These are phyloP conservation scores for Corythornis vintsioides DNA, from an alignment of 2,113 vertebrate species.

Conservation along the genomic window DNA sequence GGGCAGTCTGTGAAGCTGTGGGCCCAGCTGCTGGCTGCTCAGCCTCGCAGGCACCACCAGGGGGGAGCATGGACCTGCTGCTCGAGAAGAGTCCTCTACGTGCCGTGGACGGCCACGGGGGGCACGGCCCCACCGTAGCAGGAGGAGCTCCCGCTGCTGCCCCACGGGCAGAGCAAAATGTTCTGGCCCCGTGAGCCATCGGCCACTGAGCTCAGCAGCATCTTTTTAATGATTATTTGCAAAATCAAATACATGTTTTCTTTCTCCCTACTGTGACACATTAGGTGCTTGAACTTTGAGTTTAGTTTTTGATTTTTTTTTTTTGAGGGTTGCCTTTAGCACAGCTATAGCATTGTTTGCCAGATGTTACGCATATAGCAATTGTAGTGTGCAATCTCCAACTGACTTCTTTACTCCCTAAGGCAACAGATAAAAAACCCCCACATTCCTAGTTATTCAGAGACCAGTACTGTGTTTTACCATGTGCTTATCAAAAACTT, in stretches of 20 bases:
- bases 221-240: neutral
- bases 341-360: neutral
- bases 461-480: neutral
- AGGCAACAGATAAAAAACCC: neutral
- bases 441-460: neutral
- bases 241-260: neutral
- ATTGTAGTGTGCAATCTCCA: neutral
- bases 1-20: neutral
- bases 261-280: neutral
- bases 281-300: neutral
- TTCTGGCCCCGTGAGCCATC: rapidly evolving
- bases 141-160: rapidly evolving
- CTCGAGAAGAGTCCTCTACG: neutral
- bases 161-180: rapidly evolving
- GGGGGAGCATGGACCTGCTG: neutral
- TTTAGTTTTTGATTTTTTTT: neutral
- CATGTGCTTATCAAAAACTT: neutral
- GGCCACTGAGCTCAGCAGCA: rapidly evolving
- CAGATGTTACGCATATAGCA: rapidly evolving
- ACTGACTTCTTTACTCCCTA: neutral
- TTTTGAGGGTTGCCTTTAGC: neutral
- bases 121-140: rapidly evolving
- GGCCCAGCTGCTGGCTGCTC: neutral
- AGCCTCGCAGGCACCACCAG: neutral
- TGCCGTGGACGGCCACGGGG: neutral